These are phyloP conservation scores for Nematolebias whitei DNA, from an alignment of 2,113 vertebrate species.

Conservation along the genomic window DNA sequence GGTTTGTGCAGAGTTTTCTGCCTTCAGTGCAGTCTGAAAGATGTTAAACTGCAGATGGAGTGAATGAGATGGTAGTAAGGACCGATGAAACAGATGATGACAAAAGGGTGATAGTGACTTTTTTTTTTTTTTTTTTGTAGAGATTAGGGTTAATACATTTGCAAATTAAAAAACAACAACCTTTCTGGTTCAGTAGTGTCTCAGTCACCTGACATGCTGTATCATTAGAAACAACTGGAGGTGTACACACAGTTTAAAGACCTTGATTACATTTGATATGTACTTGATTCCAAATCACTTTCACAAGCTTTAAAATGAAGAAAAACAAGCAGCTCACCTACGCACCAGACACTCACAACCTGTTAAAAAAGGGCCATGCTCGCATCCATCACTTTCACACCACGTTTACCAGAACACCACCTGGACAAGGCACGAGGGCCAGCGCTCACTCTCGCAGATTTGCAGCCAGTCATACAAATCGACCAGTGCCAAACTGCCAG, in stretches of 20 bases:
- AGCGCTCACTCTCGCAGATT: conserved; percentile 34
- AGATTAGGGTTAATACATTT: neutral
- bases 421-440: conserved; percentile 52
- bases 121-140: neutral
- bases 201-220: conserved; percentile 7
- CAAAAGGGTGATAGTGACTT: too few species aligned
- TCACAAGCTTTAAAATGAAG: conserved; percentile 26
- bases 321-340: conserved; percentile 43
- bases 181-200: neutral
- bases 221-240: neutral
- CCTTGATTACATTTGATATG: conserved; percentile 38
- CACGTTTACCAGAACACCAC: conserved; percentile 59
- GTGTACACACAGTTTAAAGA: conserved; percentile 1
- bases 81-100: conserved; percentile 10
- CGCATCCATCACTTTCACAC: conserved; percentile 60
- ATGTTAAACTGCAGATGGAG: conserved; percentile 13
- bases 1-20: conserved; percentile 27
- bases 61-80: neutral
- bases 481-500: conserved; percentile 56
- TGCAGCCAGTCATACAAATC: conserved; percentile 48
- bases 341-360: conserved; percentile 68
- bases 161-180: neutral
- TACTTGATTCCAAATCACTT: conserved; percentile 28
- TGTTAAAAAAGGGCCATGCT: conserved; percentile 47
- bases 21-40: conserved; percentile 27